Percentiles rank a stretch among this genome's conserved stretches.
Conservation (phyloP, 2,113 vertebrate species). For the Macaca nemestrina region DNA sequence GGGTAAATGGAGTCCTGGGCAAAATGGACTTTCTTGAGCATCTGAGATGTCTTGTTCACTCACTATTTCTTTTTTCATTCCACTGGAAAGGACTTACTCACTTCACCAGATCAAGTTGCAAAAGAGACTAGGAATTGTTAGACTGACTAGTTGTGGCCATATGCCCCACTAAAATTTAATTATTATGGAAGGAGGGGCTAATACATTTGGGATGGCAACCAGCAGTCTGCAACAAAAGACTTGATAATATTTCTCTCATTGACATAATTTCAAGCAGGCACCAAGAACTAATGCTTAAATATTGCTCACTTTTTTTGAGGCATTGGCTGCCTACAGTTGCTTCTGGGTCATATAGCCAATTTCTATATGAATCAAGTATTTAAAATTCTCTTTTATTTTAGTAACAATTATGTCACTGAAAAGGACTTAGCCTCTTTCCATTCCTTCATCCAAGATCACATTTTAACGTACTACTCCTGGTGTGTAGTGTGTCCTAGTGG, state of each 20-base stretch:
- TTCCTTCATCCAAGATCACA: background rate
- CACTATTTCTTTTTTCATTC: background rate
- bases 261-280: background rate
- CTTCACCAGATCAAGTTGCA: background rate
- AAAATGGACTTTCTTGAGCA: background rate
- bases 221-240: background rate
- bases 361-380: background rate
- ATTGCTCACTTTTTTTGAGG: background rate
- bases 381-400: background rate
- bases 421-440: background rate
- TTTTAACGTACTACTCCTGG: background rate
- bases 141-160: background rate
- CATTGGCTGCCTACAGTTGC: background rate
- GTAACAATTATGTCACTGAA: background rate
- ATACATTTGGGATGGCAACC: background rate
- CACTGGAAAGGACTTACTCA: background rate
- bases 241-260: background rate
- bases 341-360: background rate
- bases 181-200: background rate
- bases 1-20: accelerated
- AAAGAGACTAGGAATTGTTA: background rate
- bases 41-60: background rate
- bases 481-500: background rate
- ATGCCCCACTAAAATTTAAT: background rate
- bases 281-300: background rate